Evolutionary conservation across 2,888 invertebrate genomes (phyloP).

Genomic region (Melinaea menophilus): DNA sequence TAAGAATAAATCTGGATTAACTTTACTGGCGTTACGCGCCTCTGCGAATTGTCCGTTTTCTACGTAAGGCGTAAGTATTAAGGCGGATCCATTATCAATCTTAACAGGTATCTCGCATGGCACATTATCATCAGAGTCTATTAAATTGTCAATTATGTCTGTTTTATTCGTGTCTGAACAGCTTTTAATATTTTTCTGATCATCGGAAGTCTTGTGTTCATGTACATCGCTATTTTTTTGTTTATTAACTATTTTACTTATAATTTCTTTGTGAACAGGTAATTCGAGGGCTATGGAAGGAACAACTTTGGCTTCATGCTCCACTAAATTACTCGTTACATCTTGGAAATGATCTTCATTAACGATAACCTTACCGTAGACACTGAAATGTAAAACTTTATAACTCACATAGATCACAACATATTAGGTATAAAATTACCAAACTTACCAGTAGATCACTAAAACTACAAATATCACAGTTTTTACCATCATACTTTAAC

Average conservation of each 20-base stretch:
- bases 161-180: neutral
- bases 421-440: neutral
- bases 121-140: constrained; percentile 16
- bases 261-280: constrained; percentile 18
- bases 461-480: constrained; percentile 35
- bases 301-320: constrained; percentile 10
- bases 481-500: constrained; percentile 20
- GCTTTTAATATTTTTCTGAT: neutral
- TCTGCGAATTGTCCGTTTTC: constrained; percentile 54
- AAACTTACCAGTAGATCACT: constrained; percentile 29
- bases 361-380: constrained; percentile 43
- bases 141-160: constrained; percentile 16
- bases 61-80: constrained; percentile 61
- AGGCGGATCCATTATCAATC: constrained; percentile 25
- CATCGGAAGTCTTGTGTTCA: neutral
- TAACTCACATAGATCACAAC: neutral
- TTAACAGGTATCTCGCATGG: constrained; percentile 16
- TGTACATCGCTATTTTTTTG: constrained; percentile 11
- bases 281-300: constrained; percentile 16
- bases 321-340: constrained; percentile 18
- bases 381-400: constrained; percentile 40
- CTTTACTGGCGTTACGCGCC: constrained; percentile 55
- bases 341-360: constrained; percentile 26
- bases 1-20: constrained; percentile 49
- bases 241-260: constrained; percentile 8